Conservation (phyloP, 1,140 invertebrate genomes). For the Stegodyphus dumicola region DNA sequence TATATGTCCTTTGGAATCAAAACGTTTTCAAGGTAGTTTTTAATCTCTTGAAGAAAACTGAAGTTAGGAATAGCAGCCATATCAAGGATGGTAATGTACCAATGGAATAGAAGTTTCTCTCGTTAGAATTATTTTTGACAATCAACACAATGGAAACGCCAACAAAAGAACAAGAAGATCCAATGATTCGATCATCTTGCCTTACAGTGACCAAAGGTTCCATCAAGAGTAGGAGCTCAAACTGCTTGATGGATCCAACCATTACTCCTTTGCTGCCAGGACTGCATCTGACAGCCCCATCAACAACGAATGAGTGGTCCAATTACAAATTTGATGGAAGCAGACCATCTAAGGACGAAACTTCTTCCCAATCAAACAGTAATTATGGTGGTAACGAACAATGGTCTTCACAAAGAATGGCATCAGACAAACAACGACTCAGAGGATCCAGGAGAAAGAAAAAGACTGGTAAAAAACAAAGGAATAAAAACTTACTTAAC, state of each 20-base stretch:
- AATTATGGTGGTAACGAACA: conserved; percentile 17
- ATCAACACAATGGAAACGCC: conserved; percentile 8
- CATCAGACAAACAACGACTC: conserved; percentile 45
- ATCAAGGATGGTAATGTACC: too few relatives aligned
- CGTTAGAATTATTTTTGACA: background rate
- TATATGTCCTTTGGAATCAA: too few relatives aligned
- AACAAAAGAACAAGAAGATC: conserved; percentile 2
- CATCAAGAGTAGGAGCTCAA: conserved; percentile 41
- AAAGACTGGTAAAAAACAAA: conserved; percentile 11
- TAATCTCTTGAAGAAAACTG: too few relatives aligned
- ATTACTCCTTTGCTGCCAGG: conserved; percentile 38
- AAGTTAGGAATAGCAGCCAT: too few relatives aligned
- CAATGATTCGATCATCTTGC: conserved; percentile 2
- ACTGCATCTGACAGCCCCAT: background rate
- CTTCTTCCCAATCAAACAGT: conserved; percentile 39
- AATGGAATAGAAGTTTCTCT: too few relatives aligned
- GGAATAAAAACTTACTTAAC: conserved; percentile 6
- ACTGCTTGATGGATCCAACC: conserved; percentile 42
- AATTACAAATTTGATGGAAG: background rate
- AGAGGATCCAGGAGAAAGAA: conserved; percentile 36
- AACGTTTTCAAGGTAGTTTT: too few relatives aligned
- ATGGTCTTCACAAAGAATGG: conserved; percentile 25
- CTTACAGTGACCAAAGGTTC: conserved; percentile 18
- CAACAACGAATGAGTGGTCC: conserved; percentile 40
- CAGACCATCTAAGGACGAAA: conserved; percentile 12